phyloP scores from a whole-genome alignment of 2,797 vertebrate species.

The Chelonia mydas region DNA sequence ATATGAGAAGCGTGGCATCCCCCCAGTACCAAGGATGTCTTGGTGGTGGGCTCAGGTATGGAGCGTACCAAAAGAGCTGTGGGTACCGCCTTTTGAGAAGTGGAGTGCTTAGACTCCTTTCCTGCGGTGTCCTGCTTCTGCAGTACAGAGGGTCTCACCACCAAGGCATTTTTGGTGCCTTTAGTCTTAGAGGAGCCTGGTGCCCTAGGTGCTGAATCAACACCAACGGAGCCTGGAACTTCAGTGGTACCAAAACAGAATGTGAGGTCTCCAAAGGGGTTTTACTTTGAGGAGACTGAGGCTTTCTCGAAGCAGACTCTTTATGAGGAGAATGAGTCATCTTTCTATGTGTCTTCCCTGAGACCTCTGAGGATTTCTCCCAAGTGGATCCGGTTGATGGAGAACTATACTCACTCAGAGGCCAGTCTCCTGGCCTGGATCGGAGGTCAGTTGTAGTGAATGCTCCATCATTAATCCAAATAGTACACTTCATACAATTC shows the following conservation, averaged over 20 bases:
- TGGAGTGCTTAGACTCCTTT: neutral
- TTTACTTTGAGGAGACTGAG: neutral
- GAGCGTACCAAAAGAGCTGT: too few species aligned
- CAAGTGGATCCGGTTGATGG: neutral
- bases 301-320: neutral
- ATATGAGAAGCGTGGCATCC: neutral
- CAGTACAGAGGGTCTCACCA: neutral
- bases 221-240: neutral
- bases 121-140: neutral
- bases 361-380: neutral
- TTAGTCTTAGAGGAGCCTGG: neutral
- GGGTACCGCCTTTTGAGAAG: neutral
- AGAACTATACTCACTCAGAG: neutral
- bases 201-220: neutral
- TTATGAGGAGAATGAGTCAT: neutral
- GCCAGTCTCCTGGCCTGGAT: neutral
- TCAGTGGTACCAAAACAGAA: neutral
- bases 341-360: neutral
- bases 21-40: too few species aligned
- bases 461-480: neutral
- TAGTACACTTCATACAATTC: neutral
- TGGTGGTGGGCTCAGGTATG: too few species aligned
- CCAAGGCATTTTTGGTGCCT: neutral
- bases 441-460: neutral
- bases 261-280: neutral